phyloP scores from a whole-genome alignment of 2,797 vertebrate species.

The Crossoptilon crossoptilon region DNA sequence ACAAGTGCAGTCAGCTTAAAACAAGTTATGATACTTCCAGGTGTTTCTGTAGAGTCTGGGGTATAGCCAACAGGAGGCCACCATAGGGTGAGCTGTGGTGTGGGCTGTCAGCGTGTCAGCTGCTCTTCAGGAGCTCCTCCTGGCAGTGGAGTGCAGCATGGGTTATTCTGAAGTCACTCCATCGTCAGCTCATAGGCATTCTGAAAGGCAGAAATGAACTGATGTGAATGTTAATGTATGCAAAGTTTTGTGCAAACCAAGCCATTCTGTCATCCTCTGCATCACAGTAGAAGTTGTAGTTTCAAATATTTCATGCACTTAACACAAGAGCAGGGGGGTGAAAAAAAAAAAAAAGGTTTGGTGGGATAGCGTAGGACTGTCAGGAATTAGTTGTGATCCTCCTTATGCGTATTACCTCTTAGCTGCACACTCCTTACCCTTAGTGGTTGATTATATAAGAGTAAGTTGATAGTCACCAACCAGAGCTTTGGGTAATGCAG shows the following conservation, averaged over 20 bases:
- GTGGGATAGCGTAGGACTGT: not conserved
- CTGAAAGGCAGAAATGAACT: not conserved
- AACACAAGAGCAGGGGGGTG: not conserved
- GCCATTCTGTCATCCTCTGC: not conserved
- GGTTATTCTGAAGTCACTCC: not conserved
- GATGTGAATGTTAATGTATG: not conserved
- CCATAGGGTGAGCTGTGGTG: rapidly evolving
- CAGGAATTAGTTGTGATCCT: constrained; percentile 57
- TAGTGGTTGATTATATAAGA: constrained; percentile 30
- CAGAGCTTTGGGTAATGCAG: constrained; percentile 3
- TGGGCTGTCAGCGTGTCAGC: not conserved
- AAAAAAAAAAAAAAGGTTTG: not conserved
- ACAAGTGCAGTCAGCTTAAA: rapidly evolving
- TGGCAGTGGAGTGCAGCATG: not conserved
- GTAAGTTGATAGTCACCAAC: not conserved
- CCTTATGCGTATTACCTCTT: constrained; percentile 32
- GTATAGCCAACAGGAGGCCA: not conserved
- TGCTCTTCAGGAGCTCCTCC: not conserved
- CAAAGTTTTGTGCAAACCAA: not conserved
- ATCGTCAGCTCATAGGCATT: not conserved
- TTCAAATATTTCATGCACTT: not conserved
- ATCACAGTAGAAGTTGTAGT: not conserved
- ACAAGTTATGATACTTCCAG: not conserved
- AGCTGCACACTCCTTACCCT: constrained; percentile 16
- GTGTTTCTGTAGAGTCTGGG: not conserved